Conservation (phyloP, 2,888 invertebrate species). For the Euplexia lucipara region DNA sequence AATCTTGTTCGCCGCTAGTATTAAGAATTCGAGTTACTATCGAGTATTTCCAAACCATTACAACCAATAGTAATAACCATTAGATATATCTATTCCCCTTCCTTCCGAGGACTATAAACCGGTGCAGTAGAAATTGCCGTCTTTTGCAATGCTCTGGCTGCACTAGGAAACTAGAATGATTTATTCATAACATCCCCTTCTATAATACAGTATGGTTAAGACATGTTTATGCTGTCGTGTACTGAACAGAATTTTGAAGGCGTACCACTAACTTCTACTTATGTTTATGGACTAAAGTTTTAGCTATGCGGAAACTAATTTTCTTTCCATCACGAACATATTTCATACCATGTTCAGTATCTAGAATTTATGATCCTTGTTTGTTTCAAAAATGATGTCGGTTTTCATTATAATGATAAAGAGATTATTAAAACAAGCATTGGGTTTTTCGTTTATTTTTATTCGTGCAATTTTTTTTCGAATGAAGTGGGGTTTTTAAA, state of each 20-base stretch:
- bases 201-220: constrained; percentile 66
- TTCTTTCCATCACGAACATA: constrained; percentile 59
- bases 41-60: constrained; percentile 25
- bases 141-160: constrained; percentile 71
- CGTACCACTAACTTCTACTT: constrained; percentile 57
- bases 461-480: constrained; percentile 24
- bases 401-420: constrained; percentile 25
- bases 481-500: constrained; percentile 36
- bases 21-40: constrained; percentile 5
- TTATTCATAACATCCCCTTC: constrained; percentile 76
- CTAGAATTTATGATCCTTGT: constrained; percentile 36
- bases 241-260: constrained; percentile 63
- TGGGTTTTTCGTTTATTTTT: constrained; percentile 45
- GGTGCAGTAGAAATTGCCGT: constrained; percentile 75
- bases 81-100: constrained; percentile 67
- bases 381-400: constrained; percentile 19
- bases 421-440: constrained; percentile 37
- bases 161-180: constrained; percentile 67
- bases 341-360: constrained; percentile 53
- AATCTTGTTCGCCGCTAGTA: no score
- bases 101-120: constrained; percentile 71
- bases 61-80: constrained; percentile 49
- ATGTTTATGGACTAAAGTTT: constrained; percentile 62
- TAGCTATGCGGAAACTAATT: constrained; percentile 59
- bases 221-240: constrained; percentile 65